Evolutionary conservation across 1,140 invertebrate species (phyloP).

Genomic region (Penaeus vannamei): DNA sequence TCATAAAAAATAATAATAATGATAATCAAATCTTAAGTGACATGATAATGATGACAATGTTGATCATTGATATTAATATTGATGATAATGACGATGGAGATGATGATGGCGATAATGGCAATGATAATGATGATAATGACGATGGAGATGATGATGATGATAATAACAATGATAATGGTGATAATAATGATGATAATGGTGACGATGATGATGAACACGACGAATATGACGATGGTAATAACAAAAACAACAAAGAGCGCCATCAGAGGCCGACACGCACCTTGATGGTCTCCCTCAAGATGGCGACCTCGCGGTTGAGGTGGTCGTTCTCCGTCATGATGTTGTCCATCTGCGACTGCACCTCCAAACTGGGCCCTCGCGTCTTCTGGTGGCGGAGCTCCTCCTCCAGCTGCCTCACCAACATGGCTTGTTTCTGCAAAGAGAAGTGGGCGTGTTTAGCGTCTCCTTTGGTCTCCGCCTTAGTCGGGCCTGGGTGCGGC

Average conservation of each 20-base stretch:
- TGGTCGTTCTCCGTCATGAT: slow-evolving; percentile 95
- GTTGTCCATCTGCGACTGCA: slow-evolving; percentile 93
- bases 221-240: not conserved
- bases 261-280: slow-evolving; percentile 73
- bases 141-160: too few species aligned
- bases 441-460: slow-evolving; percentile 11
- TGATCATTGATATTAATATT: too few species aligned
- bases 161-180: not conserved
- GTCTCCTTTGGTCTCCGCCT: not conserved
- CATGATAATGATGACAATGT: too few species aligned
- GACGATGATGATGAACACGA: not conserved
- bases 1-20: too few species aligned
- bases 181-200: not conserved
- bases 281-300: slow-evolving; percentile 95
- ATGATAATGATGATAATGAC: too few species aligned
- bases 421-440: slow-evolving; percentile 93
- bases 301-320: slow-evolving; percentile 93
- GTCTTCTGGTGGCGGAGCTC: slow-evolving; percentile 89
- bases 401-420: slow-evolving; percentile 91
- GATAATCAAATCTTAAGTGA: too few species aligned
- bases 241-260: not conserved
- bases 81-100: too few species aligned
- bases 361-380: slow-evolving; percentile 85
- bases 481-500: too few species aligned
- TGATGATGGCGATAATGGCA: too few species aligned